phyloP scores from a whole-genome alignment of 1,140 invertebrate species.

The Penaeus vannamei region DNA sequence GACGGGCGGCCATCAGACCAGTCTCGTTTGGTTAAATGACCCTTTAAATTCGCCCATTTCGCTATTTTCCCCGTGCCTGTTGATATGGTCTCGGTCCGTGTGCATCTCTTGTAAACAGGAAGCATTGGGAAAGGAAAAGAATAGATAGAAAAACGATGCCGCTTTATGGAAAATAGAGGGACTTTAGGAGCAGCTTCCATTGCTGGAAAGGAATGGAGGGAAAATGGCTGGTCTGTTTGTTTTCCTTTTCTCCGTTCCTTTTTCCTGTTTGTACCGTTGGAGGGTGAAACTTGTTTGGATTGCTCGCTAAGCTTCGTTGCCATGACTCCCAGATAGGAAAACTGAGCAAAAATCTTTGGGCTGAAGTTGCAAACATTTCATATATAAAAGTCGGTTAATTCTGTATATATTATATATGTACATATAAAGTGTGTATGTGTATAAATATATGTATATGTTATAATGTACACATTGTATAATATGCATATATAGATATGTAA shows the following conservation, averaged over 20 bases:
- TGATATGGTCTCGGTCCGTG: no score
- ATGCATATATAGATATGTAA: slow-evolving; percentile 37
- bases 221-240: no score
- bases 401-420: neutral
- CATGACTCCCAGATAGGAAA: neutral
- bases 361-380: neutral
- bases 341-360: neutral
- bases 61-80: no score
- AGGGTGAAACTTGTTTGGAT: neutral
- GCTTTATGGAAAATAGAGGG: no score
- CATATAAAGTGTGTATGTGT: slow-evolving; percentile 17
- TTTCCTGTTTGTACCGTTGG: neutral
- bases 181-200: neutral
- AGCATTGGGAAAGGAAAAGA: neutral
- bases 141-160: no score
- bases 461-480: no score
- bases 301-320: no score
- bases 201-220: neutral
- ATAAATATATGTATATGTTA: slow-evolving; percentile 12
- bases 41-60: no score
- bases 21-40: no score
- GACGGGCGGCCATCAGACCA: no score
- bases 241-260: neutral
- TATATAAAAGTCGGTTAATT: neutral
- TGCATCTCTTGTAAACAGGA: no score